Conservation (phyloP, 2,888 invertebrate genomes). For the Erebia epiphron region DNA sequence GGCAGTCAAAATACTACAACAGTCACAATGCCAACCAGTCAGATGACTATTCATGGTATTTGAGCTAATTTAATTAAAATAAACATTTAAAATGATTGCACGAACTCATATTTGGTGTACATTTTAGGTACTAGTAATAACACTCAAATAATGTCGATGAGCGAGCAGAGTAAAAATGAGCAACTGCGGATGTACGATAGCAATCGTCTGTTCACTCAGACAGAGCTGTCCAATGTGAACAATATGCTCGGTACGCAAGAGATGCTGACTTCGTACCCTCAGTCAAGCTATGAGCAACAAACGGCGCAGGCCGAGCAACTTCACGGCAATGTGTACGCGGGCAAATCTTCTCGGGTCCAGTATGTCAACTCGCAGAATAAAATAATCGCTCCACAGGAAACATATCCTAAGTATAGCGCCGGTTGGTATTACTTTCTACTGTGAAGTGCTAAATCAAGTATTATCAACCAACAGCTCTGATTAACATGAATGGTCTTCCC, state of each 20-base stretch:
- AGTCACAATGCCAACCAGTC: conserved; percentile 72
- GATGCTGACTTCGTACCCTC: conserved; percentile 60
- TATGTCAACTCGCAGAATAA: conserved; percentile 63
- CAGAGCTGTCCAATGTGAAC: conserved; percentile 67
- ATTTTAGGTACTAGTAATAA: conserved; percentile 68
- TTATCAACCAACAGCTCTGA: background rate
- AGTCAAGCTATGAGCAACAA: conserved; percentile 58
- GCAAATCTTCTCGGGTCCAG: conserved; percentile 59
- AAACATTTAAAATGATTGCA: conserved; percentile 5
- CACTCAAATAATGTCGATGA: conserved; percentile 71
- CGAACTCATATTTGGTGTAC: conserved; percentile 1
- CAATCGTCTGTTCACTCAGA: conserved; percentile 62
- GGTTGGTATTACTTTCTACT: conserved; percentile 49
- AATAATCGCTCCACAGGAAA: conserved; percentile 60
- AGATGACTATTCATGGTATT: conserved; percentile 75
- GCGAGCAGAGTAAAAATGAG: conserved; percentile 69
- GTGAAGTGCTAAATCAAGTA: background rate
- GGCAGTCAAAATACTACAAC: conserved; percentile 54
- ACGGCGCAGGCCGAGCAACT: conserved; percentile 51
- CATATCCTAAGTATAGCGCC: conserved; percentile 67
- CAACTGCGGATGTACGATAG: conserved; percentile 71
- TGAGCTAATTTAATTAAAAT: conserved; percentile 24
- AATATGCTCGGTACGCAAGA: conserved; percentile 65
- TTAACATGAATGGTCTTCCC: background rate
- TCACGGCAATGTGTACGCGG: conserved; percentile 54